Evolutionary conservation across 2,888 invertebrate species (phyloP).

Genomic region (Orchestes rusci): DNA sequence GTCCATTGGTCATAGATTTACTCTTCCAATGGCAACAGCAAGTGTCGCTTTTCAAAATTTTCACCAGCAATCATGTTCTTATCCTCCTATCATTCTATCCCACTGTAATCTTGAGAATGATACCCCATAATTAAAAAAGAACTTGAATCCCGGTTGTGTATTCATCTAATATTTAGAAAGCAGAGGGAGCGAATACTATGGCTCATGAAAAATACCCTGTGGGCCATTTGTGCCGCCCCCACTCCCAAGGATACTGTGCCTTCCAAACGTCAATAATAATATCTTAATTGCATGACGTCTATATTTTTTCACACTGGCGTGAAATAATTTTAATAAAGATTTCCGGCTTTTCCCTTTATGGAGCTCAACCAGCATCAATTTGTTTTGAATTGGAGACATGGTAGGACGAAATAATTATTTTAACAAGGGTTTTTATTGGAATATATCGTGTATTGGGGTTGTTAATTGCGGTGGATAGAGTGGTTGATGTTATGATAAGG

Average conservation of each 20-base stretch:
- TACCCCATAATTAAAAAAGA: constrained; percentile 35
- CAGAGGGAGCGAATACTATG: constrained; percentile 28
- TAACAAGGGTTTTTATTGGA: no score
- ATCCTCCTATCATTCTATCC: constrained; percentile 1
- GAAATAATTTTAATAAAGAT: no score
- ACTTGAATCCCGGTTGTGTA: constrained; percentile 30
- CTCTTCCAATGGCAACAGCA: no score
- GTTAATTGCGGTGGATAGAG: no score
- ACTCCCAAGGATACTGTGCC: constrained; percentile 20
- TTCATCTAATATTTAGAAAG: constrained; percentile 37
- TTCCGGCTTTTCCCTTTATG: no score
- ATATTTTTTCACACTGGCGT: constrained; percentile 10
- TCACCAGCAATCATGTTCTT: not conserved
- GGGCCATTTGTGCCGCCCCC: constrained; percentile 19
- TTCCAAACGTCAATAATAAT: constrained; percentile 19
- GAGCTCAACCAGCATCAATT: no score
- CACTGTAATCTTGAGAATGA: constrained; percentile 25
- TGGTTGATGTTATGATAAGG: no score
- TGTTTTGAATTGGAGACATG: no score
- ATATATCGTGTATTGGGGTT: no score
- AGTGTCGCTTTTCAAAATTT: no score
- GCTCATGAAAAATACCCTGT: constrained; percentile 15
- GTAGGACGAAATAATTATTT: no score
- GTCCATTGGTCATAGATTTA: no score
- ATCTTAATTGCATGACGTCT: constrained; percentile 17